Evolutionary conservation across 2,113 vertebrate genomes (phyloP), one percentile per base, ranked within the genome.

Genomic region (Hyperoodon ampullatus): DNA sequence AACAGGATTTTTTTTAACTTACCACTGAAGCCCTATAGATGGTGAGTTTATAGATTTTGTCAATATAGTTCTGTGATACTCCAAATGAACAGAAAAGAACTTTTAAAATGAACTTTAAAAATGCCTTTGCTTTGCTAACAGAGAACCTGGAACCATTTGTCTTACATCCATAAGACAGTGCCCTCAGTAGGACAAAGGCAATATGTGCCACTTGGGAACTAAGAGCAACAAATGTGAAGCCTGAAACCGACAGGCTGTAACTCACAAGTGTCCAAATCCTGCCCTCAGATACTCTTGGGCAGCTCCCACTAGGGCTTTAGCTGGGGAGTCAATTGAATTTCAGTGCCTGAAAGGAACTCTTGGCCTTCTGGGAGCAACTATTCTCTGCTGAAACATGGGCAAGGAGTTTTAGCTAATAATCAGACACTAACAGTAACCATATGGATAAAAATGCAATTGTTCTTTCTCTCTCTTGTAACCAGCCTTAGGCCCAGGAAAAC

Each of bases 251-350:
- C 96, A 93, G 86, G 50, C 87, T 96, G 30, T 95, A 98, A 94
- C 72, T 97, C 96, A 96, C 50, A 55, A 88, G 28, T 50, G 65
- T 61, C 87, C 65, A 63, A 74, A 81, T 18, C 50, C 63, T 94
- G 90, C 74, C 94, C 89, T 92, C 74, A 60, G 68, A 96, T 58
- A n/a, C 83, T 74, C 65, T 11, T 14, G 55, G 89, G 87, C 80
- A 97, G 61, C 78, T 97, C 94, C 92, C 78, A 8, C 30, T 71
- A 92, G 65, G 85, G n/a, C 33, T 44, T n/a, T 92, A 58, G 66
- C 87, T 85, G 92, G 78, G 16, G 97, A 96, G 89, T 97, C 94
- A 96, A 97, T 96, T 97, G 96, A 94, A 95, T 93, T 96, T 92
- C 72, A 97, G 89, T 26, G 47, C 63, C 68, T 95, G 83, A 77